These are phyloP conservation scores for Discoglossus pictus DNA, from an alignment of 2,797 vertebrate genomes.

Conservation along the genomic window DNA sequence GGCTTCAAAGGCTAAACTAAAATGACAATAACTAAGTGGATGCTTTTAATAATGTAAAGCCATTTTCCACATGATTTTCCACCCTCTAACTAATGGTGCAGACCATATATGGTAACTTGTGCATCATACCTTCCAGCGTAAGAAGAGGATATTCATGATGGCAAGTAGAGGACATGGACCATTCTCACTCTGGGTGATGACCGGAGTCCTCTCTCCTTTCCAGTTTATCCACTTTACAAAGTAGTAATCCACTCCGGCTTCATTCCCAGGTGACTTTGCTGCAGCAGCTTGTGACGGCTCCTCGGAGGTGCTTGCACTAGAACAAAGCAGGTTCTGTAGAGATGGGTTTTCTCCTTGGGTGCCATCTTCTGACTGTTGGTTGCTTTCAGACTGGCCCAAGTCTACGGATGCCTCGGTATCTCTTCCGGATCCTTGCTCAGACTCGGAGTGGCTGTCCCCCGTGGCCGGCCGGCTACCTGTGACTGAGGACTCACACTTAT, in stretches of 20 bases:
- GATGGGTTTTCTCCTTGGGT: not conserved
- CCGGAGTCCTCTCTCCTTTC: constrained; percentile 86
- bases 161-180: constrained; percentile 92
- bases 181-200: constrained; percentile 89
- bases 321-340: fast-evolving
- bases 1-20: too few species aligned
- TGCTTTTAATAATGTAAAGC: too few species aligned
- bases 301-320: fast-evolving
- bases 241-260: constrained; percentile 65
- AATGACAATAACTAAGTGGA: too few species aligned
- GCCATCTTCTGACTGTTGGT: fast-evolving
- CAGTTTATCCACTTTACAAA: constrained; percentile 93
- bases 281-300: not conserved
- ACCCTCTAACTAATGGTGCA: too few species aligned
- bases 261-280: constrained; percentile 14
- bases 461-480: not conserved
- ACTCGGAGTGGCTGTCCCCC: not conserved
- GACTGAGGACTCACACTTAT: not conserved
- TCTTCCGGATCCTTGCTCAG: not conserved
- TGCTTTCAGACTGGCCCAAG: not conserved
- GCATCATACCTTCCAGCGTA: constrained; percentile 86
- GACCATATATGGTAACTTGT: too few species aligned
- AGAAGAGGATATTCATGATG: constrained; percentile 89
- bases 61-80: too few species aligned
- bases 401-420: not conserved